Base-by-base conservation (phyloP, 2,888 invertebrate species). In the Miltochrista miniata region DNA sequence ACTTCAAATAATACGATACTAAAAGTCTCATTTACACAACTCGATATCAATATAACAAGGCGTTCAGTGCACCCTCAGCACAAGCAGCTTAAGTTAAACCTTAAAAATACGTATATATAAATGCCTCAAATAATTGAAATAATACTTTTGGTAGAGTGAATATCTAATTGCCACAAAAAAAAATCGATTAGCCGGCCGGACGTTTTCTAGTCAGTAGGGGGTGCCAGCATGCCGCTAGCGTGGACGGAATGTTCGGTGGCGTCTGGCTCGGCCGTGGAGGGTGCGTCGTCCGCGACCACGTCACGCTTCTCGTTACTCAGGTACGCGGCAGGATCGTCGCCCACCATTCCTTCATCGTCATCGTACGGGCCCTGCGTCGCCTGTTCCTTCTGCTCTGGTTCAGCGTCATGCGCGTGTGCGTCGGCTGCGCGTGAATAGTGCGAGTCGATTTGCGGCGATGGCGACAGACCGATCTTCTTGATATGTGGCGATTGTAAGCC, bases 311-410 rank as follows among this genome's bases (percentile, higher is more conserved):
- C 88, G 58, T 84, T 82, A 59, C 75, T 72, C 69, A 91, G 69
- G 74, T 88, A 90, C 61, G 93, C 92, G 52, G 92, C 85, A 39
- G 93, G 93, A 74, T 93, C 93, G 68, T 93, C 93, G 48, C 93
- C 93, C 57, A 83, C 87, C 92, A 93, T 92, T 59, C 92, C 90
- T 56, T 88, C 88, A 55, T 89, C 80, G 64, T 88, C 92, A 70
- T 94, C 93, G 72, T 94, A 94, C 1, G 94, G 94, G 11, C 94
- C 94, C 70, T 94, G 92, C 40, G 94, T 94, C 51, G 87, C 79
- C 60, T 86, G 84, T 70, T 91, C 92, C 59, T 87, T 87, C 54
- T 83, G 84, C 54, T 85, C 84, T 55, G 85, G 81, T 59, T 86
- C 88, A 55, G 86, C 83, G 38, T 86, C 89, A 62, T 87, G 87